Evolutionary conservation across 2,797 vertebrate species (phyloP).

Genomic region (Heterohyrax brucei): DNA sequence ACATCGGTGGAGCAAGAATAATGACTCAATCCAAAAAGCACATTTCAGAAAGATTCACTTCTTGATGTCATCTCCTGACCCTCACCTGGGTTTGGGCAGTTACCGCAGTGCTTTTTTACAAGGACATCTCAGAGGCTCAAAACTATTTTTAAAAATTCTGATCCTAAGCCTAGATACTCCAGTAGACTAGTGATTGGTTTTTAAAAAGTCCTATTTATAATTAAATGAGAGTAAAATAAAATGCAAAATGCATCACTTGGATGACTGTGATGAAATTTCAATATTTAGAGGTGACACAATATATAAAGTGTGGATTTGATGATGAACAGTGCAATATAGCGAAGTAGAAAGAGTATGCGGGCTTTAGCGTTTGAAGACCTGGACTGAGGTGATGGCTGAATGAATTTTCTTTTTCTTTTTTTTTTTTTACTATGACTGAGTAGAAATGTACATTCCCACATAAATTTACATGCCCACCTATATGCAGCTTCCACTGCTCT

Average conservation of each 20-base stretch:
- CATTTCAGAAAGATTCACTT: rapidly evolving
- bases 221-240: not conserved
- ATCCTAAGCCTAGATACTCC: not conserved
- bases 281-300: not conserved
- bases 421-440: no score
- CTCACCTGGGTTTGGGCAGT: not conserved
- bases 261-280: not conserved
- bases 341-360: not conserved
- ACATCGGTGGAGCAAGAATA: not conserved
- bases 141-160: not conserved
- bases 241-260: not conserved
- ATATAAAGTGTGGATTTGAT: not conserved
- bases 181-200: not conserved
- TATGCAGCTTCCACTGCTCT: no score
- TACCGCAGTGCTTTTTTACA: not conserved
- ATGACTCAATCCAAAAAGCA: not conserved
- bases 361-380: not conserved
- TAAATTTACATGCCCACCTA: no score
- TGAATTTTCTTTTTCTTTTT: no score
- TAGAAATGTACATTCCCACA: no score
- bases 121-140: not conserved
- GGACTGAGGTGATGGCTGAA: not conserved
- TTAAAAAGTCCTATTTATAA: not conserved
- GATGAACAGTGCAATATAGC: not conserved
- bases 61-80: not conserved